phyloP scores from a whole-genome alignment of 2,888 invertebrate species.

The Cephus spinipes region DNA sequence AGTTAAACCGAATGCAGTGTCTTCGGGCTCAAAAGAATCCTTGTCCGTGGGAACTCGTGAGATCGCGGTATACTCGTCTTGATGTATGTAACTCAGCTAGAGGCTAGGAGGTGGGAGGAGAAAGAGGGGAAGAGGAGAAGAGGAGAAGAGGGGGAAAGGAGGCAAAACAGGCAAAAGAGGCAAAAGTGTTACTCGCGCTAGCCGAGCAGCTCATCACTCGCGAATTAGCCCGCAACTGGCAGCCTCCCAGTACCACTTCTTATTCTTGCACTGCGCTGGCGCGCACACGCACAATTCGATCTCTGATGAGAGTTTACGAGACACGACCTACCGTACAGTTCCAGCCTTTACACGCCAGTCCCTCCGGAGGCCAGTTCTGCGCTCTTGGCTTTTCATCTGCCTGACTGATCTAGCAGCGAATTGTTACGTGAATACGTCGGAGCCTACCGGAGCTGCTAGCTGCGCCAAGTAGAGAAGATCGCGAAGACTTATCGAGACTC shows the following conservation, averaged over 20 bases:
- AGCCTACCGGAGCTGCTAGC: not conserved
- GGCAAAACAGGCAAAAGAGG: constrained; percentile 23
- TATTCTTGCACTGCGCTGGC: constrained; percentile 26
- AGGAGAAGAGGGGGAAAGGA: constrained; percentile 15
- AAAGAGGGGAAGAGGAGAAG: constrained; percentile 1
- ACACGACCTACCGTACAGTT: constrained; percentile 6
- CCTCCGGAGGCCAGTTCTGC: not conserved
- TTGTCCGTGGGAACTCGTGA: constrained; percentile 60
- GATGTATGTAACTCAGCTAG: constrained; percentile 11
- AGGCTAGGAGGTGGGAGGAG: constrained; percentile 3
- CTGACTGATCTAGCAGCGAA: too few species aligned
- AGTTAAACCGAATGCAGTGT: constrained; percentile 64
- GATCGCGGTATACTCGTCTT: constrained; percentile 27
- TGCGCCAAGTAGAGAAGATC: not conserved
- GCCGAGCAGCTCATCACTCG: constrained; percentile 50
- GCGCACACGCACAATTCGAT: constrained; percentile 39
- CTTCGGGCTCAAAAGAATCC: constrained; percentile 60
- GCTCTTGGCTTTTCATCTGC: not conserved
- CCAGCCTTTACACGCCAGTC: not conserved
- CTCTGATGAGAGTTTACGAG: constrained; percentile 53
- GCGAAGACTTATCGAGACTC: not conserved
- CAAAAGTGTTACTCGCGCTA: constrained; percentile 29
- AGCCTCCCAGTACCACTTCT: constrained; percentile 35
- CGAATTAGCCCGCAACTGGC: constrained; percentile 52
- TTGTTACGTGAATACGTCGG: not conserved